phyloP scores from a whole-genome alignment of 2,113 vertebrate genomes.

The Mustela nigripes region DNA sequence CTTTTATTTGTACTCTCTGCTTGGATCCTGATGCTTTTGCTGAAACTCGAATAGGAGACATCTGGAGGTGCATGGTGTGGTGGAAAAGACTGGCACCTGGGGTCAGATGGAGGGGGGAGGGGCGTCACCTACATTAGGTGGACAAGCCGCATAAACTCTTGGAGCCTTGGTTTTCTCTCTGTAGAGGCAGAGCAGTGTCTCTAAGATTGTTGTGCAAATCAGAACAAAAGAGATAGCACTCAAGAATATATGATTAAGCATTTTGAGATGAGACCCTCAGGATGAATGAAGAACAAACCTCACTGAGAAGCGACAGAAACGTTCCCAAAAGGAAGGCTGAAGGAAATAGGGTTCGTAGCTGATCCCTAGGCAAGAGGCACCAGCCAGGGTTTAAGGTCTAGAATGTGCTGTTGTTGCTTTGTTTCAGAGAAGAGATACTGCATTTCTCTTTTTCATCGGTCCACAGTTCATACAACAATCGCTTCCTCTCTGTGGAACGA shows the following conservation, averaged over 20 bases:
- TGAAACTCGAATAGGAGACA: neutral
- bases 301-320: neutral
- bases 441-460: neutral
- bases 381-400: neutral
- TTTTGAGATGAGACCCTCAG: no score
- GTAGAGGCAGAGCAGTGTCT: neutral
- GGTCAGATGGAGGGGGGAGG: neutral
- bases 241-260: neutral
- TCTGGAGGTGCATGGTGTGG: rapidly evolving
- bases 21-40: neutral
- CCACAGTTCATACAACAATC: no score
- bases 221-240: neutral
- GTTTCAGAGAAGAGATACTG: neutral
- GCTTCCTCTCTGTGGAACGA: neutral
- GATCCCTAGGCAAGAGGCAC: neutral
- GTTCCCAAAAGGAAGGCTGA: neutral
- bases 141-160: rapidly evolving
- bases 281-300: neutral
- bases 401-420: neutral
- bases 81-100: neutral
- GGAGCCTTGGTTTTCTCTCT: neutral
- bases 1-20: neutral
- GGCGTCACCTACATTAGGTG: neutral
- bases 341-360: neutral
- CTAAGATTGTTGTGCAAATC: neutral